A percentile compares a stretch with the other conserved stretches of the same genome.
Evolutionary conservation across 1,140 invertebrate species (phyloP).

Genomic region (Cyclargus thomasi): DNA sequence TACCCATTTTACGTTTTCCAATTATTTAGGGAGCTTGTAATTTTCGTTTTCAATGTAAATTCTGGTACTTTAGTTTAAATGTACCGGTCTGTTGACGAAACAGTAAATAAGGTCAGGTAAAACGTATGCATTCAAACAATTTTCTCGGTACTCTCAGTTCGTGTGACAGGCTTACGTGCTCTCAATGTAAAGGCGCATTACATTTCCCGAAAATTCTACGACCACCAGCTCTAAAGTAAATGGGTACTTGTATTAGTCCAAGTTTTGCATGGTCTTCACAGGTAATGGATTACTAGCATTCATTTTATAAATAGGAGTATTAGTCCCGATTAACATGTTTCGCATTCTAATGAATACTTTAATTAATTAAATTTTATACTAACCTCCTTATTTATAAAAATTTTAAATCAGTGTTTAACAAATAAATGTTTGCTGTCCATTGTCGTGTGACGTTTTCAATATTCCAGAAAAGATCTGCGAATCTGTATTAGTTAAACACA

Average conservation of each 20-base stretch:
- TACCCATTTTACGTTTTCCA: too few relatives aligned
- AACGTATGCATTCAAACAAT: conserved; percentile 3
- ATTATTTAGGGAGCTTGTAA: too few relatives aligned
- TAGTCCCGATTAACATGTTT: not conserved
- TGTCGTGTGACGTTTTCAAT: too few relatives aligned
- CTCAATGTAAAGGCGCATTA: conserved; percentile 6
- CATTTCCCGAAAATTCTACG: not conserved
- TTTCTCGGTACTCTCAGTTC: conserved; percentile 4
- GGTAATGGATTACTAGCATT: not conserved
- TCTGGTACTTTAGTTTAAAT: not conserved
- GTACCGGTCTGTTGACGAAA: not conserved
- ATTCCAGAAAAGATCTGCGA: too few relatives aligned
- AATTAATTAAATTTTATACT: too few relatives aligned
- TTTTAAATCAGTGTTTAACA: too few relatives aligned
- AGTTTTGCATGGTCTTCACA: not conserved
- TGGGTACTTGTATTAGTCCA: not conserved
- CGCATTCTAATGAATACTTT: too few relatives aligned
- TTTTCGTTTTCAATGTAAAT: not conserved
- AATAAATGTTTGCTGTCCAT: too few relatives aligned
- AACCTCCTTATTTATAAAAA: too few relatives aligned
- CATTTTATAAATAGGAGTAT: not conserved
- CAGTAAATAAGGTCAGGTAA: not conserved
- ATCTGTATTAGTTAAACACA: too few relatives aligned
- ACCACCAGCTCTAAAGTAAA: not conserved
- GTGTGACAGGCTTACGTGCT: not conserved